These are phyloP conservation scores for Allolobophora icterica DNA, from an alignment of 2,888 invertebrate genomes.

Conservation along the genomic window DNA sequence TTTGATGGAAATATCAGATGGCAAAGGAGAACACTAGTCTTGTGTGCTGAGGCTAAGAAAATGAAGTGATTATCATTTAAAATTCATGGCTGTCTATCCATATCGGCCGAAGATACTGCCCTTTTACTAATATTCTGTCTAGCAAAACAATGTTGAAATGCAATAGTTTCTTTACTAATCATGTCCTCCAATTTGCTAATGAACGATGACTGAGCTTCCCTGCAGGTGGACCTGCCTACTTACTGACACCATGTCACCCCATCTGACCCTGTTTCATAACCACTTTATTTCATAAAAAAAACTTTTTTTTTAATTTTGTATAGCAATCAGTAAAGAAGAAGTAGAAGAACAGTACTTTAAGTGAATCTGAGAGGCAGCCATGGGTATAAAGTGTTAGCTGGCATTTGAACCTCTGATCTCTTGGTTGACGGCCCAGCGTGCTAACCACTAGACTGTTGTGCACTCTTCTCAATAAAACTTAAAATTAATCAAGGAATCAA, in stretches of 20 bases:
- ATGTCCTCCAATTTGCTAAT: no score
- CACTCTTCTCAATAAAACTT: neutral
- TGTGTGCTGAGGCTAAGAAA: neutral
- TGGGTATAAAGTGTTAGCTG: no score
- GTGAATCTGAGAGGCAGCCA: no score
- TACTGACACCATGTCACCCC: neutral
- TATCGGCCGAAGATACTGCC: neutral
- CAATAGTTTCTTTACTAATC: neutral
- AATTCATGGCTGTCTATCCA: neutral
- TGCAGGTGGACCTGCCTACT: neutral
- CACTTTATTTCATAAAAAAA: neutral
- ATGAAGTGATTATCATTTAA: neutral
- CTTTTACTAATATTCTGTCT: no score
- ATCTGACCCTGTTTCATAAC: neutral
- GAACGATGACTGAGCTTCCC: neutral
- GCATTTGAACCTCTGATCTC: no score
- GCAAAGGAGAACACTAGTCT: neutral
- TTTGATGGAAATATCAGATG: neutral
- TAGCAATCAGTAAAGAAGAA: neutral
- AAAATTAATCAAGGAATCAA: neutral
- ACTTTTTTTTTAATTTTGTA: neutral
- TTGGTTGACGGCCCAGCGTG: no score
- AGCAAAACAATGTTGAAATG: no score
- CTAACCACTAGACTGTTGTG: no score
- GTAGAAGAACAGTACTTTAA: no score